Conservation (phyloP, 2,113 vertebrate genomes). For the Cacatua alba region DNA sequence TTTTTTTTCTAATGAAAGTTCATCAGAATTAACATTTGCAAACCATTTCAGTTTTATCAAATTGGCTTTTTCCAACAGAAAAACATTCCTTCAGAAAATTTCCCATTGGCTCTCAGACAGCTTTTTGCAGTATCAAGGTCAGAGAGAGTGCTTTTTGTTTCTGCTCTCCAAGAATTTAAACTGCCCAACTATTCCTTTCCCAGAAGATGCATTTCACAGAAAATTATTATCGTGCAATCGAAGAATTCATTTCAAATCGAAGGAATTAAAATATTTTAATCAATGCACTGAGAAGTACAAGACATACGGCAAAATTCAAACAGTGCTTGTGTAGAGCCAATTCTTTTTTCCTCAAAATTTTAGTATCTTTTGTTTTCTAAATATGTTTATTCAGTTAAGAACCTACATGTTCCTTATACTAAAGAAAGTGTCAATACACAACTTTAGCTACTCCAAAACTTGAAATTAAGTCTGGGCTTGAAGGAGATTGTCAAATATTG, state of each 20-base stretch:
- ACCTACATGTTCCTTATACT: not conserved
- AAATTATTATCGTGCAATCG: not conserved
- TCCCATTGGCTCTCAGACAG: not conserved
- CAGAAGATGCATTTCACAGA: constrained; percentile 10
- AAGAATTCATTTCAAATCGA: not conserved
- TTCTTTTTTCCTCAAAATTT: not conserved
- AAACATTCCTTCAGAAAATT: not conserved
- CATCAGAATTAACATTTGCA: not conserved
- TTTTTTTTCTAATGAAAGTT: not conserved
- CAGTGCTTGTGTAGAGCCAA: accelerated
- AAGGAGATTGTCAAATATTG: not conserved
- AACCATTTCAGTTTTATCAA: not conserved
- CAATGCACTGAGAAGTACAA: not conserved
- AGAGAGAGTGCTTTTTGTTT: not conserved
- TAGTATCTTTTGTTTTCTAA: not conserved
- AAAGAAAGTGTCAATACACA: not conserved
- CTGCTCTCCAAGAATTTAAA: constrained; percentile 16
- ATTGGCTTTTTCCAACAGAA: not conserved
- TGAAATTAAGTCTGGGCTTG: not conserved
- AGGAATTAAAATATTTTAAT: not conserved
- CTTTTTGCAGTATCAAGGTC: not conserved
- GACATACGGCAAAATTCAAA: not conserved
- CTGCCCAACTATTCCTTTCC: not conserved
- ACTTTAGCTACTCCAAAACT: not conserved
- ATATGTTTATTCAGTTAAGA: not conserved